Conservation (phyloP, 2,797 vertebrate species). For the Karalla daura region DNA sequence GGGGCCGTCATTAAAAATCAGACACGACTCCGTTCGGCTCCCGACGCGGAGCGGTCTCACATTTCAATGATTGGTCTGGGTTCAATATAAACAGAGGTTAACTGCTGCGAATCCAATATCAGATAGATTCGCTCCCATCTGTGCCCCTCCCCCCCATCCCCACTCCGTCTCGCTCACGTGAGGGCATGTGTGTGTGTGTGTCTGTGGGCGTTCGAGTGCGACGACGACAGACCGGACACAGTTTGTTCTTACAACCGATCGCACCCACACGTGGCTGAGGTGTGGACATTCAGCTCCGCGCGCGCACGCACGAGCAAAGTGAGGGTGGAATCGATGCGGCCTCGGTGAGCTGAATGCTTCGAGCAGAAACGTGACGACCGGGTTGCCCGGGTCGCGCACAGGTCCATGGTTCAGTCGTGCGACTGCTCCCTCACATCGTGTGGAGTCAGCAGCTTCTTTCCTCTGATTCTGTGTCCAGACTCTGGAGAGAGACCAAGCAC, state of each 20-base stretch:
- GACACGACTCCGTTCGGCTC: neutral
- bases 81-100: slow-evolving; percentile 9
- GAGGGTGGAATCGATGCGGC: slow-evolving; percentile 31
- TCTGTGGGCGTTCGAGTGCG: neutral
- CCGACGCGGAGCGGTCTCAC: neutral
- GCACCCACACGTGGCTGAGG: neutral
- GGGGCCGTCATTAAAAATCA: slow-evolving; percentile 6
- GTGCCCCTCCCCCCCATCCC: no score
- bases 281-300: slow-evolving; percentile 17
- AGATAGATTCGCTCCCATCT: neutral
- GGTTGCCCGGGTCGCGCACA: slow-evolving; percentile 2
- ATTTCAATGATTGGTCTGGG: neutral
- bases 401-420: neutral
- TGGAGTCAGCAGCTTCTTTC: slow-evolving; percentile 4
- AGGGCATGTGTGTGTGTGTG: neutral
- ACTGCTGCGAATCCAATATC: slow-evolving; percentile 1
- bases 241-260: neutral
- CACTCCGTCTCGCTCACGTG: neutral
- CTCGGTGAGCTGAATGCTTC: slow-evolving; percentile 18
- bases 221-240: neutral
- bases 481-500: neutral
- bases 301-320: slow-evolving; percentile 13
- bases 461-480: no score
- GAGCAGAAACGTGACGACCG: slow-evolving; percentile 5
- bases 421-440: neutral